Percentiles rank a stretch among this genome's conserved stretches.
Conservation (phyloP, 2,797 vertebrate species). For the Geotria australis region DNA sequence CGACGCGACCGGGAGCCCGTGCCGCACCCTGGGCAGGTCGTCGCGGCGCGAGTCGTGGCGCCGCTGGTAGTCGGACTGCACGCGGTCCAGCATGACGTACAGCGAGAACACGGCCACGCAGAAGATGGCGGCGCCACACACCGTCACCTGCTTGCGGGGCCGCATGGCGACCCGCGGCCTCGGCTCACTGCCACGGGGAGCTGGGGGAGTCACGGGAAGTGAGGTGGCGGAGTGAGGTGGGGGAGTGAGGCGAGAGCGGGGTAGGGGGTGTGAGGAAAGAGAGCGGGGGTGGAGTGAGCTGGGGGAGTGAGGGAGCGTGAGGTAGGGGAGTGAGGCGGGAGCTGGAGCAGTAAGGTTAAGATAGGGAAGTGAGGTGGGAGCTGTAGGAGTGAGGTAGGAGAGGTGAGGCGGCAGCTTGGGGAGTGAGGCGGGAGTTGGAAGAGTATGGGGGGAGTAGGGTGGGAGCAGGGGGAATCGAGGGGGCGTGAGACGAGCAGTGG, state of each 20-base stretch:
- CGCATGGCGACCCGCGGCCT: constrained; percentile 26
- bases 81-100: constrained; percentile 90
- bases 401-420: too few relatives aligned
- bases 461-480: too few relatives aligned
- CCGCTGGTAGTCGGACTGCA: constrained; percentile 62
- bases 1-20: too few relatives aligned
- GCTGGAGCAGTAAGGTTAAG: background rate
- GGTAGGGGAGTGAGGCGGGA: background rate
- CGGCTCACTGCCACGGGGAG: background rate
- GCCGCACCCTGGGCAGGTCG: constrained; percentile 76
- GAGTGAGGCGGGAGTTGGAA: too few relatives aligned
- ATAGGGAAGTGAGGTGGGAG: background rate
- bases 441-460: too few relatives aligned
- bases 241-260: background rate
- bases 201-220: background rate
- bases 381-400: too few relatives aligned
- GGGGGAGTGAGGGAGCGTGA: background rate
- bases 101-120: constrained; percentile 95
- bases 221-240: background rate
- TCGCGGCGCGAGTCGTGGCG: constrained; percentile 30
- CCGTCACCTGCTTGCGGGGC: constrained; percentile 92
- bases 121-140: constrained; percentile 86
- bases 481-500: too few relatives aligned
- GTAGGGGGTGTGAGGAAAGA: background rate
- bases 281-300: background rate